Base-by-base conservation (phyloP, 64 coral and sea anemone species). In the Pachyseris speciosa region DNA sequence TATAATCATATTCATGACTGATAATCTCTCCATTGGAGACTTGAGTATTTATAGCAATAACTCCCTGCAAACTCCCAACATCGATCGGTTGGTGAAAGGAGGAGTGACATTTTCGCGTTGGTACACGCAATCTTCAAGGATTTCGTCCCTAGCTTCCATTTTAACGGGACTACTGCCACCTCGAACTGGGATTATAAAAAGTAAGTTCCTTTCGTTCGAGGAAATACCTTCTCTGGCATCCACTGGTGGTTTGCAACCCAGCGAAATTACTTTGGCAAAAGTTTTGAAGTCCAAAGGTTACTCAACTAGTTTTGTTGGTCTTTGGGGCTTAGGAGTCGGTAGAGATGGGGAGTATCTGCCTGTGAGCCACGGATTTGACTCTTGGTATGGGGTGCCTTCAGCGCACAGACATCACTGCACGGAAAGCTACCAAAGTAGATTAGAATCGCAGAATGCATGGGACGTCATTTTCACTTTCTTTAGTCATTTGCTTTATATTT, bases 151-250 rank as follows among this genome's bases (percentile, higher is more conserved):
- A 5, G 88, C 96, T 12, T 91, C 96, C 10, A 74, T 98, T 37
- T 64, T 98, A 84, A 98, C 96, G 39, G 96, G 96, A 37, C 60
- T 83, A 60, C 84, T 98, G 9, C 96, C 96, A 11, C 90, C 90
- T 39, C 85, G 89, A 80, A 98, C 89, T 44, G 96, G 96, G 80
- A 98, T 98, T 48, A 65, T 98, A 52, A 94, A 91, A 58, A 94
- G 96, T 75, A 90, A 91, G 25, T 98, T 92, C 70, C 41, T 98
- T 11, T 83, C 92, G 24, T 98, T 88, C 17, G 88, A 87, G 41
- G 72, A 89, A 39, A 79, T 98, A 3, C 96, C 96, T 57, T 98
- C 96, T 6, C 51, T 98, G 3, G 96, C 96, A 36, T 92, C 88
- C 43, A 88, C 84, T 44, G 96, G 96, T 16, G 96, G 96, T n/a